A percentile compares a stretch with the other conserved stretches of the same genome.
Evolutionary conservation across 2,888 invertebrate genomes (phyloP).

Genomic region (Temnothorax unifasciatus): DNA sequence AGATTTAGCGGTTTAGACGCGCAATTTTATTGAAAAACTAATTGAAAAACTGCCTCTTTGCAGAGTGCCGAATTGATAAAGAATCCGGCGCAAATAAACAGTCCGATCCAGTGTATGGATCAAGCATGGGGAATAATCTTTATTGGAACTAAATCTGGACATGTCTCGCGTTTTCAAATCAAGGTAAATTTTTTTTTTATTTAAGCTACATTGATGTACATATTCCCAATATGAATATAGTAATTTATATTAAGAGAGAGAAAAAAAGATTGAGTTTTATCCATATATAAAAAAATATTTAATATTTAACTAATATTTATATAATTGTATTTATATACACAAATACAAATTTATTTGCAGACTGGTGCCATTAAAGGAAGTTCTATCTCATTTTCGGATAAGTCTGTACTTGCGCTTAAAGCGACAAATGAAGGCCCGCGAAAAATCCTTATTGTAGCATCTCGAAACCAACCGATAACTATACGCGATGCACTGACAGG

Average conservation of each 20-base stretch:
- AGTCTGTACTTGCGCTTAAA: conserved; percentile 90
- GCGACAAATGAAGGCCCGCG: conserved; percentile 92
- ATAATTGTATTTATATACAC: not conserved
- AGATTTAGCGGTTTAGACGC: conserved; percentile 38
- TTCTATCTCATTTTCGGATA: conserved; percentile 88
- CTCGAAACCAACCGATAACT: conserved; percentile 90
- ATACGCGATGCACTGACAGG: conserved; percentile 92
- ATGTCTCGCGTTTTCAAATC: conserved; percentile 90
- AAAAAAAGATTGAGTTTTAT: not conserved
- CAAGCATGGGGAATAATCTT: conserved; percentile 91
- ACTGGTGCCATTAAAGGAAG: conserved; percentile 79
- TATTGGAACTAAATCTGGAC: conserved; percentile 91
- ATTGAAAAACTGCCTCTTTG: conserved; percentile 71
- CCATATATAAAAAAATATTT: not conserved
- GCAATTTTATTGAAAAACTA: conserved; percentile 16
- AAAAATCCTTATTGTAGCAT: conserved; percentile 90
- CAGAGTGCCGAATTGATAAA: conserved; percentile 88
- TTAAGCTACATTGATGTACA: not conserved
- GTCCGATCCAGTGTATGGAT: conserved; percentile 92
- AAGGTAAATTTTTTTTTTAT: conserved; percentile 86
- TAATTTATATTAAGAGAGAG: not conserved
- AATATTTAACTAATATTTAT: not conserved
- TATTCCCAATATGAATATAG: not conserved
- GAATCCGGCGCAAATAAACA: conserved; percentile 87
- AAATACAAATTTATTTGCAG: conserved; percentile 68